Conservation (phyloP, 2,888 invertebrate genomes). For the Drosophila mettleri region DNA sequence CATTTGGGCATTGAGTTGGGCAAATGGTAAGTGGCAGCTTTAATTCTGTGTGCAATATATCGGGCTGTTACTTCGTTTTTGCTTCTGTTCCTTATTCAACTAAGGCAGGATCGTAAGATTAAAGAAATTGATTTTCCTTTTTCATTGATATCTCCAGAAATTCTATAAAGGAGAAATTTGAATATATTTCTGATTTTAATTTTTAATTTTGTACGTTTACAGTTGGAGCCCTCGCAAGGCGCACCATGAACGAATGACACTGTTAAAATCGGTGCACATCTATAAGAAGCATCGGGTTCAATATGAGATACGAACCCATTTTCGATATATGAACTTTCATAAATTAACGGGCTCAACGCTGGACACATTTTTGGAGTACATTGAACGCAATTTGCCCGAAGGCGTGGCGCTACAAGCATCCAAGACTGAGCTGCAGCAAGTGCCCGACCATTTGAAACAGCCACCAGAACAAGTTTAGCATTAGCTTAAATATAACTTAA, state of each 20-base stretch:
- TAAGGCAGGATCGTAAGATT: no score
- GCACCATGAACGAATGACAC: conserved; percentile 90
- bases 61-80: no score
- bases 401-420: conserved; percentile 97
- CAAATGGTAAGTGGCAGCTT: conserved; percentile 86
- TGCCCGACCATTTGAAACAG: conserved; percentile 87
- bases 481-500: conserved; percentile 22
- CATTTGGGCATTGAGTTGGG: conserved; percentile 92
- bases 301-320: conserved; percentile 97
- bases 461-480: conserved; percentile 80
- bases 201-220: conserved; percentile 76
- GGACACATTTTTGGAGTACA: conserved; percentile 97
- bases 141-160: no score
- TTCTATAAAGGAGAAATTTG: no score
- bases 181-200: neutral
- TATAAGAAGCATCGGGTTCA: conserved; percentile 97
- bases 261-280: conserved; percentile 95
- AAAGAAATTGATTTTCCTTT: no score
- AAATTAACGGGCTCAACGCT: conserved; percentile 97
- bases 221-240: conserved; percentile 91
- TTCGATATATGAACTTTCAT: conserved; percentile 92
- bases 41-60: no score
- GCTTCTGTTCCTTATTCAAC: no score
- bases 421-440: conserved; percentile 88
- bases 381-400: conserved; percentile 98